phyloP scores from a whole-genome alignment of 2,113 vertebrate genomes.

The Saguinus midas region DNA sequence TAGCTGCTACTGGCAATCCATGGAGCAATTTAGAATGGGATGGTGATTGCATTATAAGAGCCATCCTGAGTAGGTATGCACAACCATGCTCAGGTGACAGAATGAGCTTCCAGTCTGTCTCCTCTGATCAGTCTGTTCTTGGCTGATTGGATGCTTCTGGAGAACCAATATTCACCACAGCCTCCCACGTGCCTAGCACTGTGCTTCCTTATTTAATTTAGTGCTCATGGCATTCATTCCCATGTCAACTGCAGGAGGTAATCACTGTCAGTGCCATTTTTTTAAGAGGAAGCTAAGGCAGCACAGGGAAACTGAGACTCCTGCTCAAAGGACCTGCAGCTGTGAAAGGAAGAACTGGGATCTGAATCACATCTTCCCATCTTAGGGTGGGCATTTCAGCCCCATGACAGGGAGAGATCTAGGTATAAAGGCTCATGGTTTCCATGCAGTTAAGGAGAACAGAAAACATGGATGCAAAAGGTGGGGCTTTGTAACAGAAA shows the following conservation, averaged over 20 bases:
- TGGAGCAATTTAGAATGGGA: not conserved
- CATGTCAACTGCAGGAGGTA: not conserved
- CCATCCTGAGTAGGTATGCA: not conserved
- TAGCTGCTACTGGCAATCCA: not conserved
- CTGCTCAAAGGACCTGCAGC: not conserved
- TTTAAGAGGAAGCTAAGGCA: not conserved
- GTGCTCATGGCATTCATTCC: not conserved
- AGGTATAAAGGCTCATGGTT: not conserved
- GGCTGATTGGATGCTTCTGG: not conserved
- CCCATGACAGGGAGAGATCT: fast-evolving
- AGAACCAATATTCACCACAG: not conserved
- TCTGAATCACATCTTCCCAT: not conserved
- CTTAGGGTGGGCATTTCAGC: not conserved
- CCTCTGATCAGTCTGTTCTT: not conserved
- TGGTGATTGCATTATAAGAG: not conserved
- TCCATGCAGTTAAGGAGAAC: not conserved
- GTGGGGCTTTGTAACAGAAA: not conserved
- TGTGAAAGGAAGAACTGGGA: not conserved
- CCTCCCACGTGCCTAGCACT: fast-evolving
- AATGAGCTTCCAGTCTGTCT: not conserved
- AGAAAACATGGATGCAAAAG: not conserved
- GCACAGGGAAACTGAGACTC: not conserved
- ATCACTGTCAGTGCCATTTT: not conserved
- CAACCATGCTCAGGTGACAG: not conserved
- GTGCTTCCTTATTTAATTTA: not conserved